Evolutionary conservation across 37 sponge, comb jelly and placozoan species (phyloP).

Genomic region (Agelas oroides): DNA sequence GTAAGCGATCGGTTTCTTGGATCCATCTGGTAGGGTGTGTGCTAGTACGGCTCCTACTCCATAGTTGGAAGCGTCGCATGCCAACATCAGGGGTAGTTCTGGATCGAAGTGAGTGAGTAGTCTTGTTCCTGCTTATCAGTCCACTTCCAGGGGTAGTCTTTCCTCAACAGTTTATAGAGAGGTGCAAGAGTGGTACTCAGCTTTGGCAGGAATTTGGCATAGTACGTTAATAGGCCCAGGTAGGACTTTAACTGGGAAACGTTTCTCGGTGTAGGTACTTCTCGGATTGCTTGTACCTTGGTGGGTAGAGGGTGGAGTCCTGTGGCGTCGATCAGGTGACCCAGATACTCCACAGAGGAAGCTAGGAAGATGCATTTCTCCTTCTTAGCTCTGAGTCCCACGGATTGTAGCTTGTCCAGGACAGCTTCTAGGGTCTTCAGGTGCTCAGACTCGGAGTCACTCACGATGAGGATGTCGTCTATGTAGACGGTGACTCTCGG

Average conservation of each 20-base stretch:
- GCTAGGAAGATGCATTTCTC: conserved; percentile 15
- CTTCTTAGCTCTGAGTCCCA: conserved; percentile 11
- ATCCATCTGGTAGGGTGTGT: conserved; percentile 27
- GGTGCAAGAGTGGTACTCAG: conserved; percentile 42
- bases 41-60: conserved; percentile 53
- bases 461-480: conserved; percentile 53
- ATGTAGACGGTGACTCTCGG: conserved; percentile 33
- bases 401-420: background rate
- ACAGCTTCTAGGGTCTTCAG: conserved; percentile 34
- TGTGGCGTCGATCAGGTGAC: conserved; percentile 15
- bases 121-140: conserved; percentile 1
- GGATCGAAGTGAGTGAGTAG: conserved; percentile 43
- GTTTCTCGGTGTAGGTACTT: conserved; percentile 39
- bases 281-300: conserved; percentile 10
- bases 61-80: conserved; percentile 58
- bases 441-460: conserved; percentile 13
- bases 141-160: conserved; percentile 35
- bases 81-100: conserved; percentile 34
- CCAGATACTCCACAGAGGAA: conserved; percentile 24
- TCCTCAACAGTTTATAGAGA: conserved; percentile 29
- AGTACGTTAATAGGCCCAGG: conserved; percentile 43
- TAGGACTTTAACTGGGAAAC: conserved; percentile 27
- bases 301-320: conserved; percentile 15
- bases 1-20: conserved; percentile 37
- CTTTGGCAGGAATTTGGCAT: conserved; percentile 40